Evolutionary conservation across 2,113 vertebrate genomes (phyloP), one percentile per base, ranked within the genome.

Genomic region (Mastomys natalensis): DNA sequence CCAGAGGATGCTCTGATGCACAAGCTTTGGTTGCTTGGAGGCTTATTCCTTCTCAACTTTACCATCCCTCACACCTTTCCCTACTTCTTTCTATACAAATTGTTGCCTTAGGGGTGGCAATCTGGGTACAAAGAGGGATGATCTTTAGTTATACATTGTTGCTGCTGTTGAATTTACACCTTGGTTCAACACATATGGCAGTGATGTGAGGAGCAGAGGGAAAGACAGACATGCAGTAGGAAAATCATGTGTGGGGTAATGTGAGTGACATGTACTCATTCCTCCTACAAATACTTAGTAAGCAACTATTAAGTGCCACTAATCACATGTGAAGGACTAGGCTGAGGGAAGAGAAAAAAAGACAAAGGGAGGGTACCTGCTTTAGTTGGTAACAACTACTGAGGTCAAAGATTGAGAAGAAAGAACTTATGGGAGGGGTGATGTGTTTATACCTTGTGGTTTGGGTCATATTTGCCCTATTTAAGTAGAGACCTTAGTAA

Each of bases 251-350:
- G 51, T 91, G 45, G 19, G 37, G 6, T 21, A 87, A 43, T 90
- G 21, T 16, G 40, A 19, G 26, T 24, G 7, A 90, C 11, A 34
- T 62, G 84, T 90, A 87, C 40, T 92, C 19, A 85, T 55, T 78
- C 48, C 31, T 77, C 94, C 55, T 89, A 74, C 10, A 92, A 70
- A 31, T 70, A 82, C 24, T 82, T 89, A 93, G 15, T 90, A 87
- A 96, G 26, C 87, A 7, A n/a, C 70, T 84, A 64, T 55, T 93
- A 94, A 90, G 72, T 93, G 12, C 45, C 76, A 45, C 60, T 92
- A 91, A 82, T 62, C 93, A 24, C 15, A 93, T 85, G 19, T 31
- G 60, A 93, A 72, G n/a, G n/a, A 90, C 17, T 16, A 89, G 16
- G 34, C 7, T 78, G 48, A 74, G 24, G 53, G 29, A 94, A 37